Evolutionary conservation across 1,140 invertebrate species (phyloP).

Genomic region (Elymnias hypermnestra): DNA sequence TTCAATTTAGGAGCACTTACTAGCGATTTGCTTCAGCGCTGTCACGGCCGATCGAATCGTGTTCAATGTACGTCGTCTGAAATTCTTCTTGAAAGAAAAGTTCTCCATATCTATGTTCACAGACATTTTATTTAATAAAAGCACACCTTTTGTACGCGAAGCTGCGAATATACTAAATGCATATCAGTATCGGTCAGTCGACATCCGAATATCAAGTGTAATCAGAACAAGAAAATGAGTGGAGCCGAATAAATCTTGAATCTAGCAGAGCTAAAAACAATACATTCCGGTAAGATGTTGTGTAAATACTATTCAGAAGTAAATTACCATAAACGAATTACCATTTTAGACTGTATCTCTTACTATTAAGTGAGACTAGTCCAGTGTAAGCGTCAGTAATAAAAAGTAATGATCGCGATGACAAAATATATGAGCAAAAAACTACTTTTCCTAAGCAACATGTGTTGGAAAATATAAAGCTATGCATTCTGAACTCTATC

Average conservation of each 20-base stretch:
- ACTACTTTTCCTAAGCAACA: too few species aligned
- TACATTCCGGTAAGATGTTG: too few species aligned
- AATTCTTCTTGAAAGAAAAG: slow-evolving; percentile 58
- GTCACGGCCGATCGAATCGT: slow-evolving; percentile 62
- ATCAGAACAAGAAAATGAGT: slow-evolving; percentile 38
- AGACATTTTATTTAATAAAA: slow-evolving; percentile 46
- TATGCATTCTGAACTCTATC: too few species aligned
- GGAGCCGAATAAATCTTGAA: slow-evolving; percentile 37
- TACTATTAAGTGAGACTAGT: too few species aligned
- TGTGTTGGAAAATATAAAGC: too few species aligned
- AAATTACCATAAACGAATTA: too few species aligned
- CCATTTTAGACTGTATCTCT: too few species aligned
- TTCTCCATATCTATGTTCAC: slow-evolving; percentile 66
- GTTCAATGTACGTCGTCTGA: slow-evolving; percentile 58
- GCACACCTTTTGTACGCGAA: slow-evolving; percentile 51
- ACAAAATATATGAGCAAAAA: too few species aligned
- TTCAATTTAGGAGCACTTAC: slow-evolving; percentile 42
- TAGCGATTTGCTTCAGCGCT: slow-evolving; percentile 59
- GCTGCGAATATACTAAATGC: slow-evolving; percentile 65
- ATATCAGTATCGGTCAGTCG: slow-evolving; percentile 56
- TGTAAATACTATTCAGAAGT: too few species aligned
- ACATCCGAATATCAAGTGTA: slow-evolving; percentile 41
- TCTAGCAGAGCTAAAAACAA: too few species aligned
- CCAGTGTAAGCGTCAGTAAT: too few species aligned
- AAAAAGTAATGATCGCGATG: too few species aligned